Evolutionary conservation across 2,797 vertebrate genomes (phyloP).

Genomic region (Loriculus beryllinus): DNA sequence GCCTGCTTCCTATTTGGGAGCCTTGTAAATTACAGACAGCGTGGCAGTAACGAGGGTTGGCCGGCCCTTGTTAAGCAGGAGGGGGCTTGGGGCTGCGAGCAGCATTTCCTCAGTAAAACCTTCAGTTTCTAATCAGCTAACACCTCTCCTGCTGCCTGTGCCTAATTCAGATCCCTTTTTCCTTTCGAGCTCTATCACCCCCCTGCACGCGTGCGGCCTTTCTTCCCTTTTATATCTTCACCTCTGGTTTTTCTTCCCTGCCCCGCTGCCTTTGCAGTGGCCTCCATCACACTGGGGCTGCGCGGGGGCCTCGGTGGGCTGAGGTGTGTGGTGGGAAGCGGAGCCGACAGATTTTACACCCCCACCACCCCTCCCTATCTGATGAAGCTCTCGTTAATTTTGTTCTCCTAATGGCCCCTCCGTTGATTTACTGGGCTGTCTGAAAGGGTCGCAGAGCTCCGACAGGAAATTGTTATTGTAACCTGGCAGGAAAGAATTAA

Average conservation of each 20-base stretch:
- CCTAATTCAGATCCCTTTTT: constrained; percentile 3
- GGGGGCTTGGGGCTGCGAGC: constrained; percentile 49
- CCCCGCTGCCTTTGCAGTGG: neutral
- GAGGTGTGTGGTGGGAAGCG: neutral
- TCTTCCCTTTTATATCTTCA: neutral
- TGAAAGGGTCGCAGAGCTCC: constrained; percentile 74
- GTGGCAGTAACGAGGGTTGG: constrained; percentile 59
- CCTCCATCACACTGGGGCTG: neutral
- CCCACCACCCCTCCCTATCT: neutral
- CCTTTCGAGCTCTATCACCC: neutral
- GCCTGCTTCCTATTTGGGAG: constrained; percentile 68
- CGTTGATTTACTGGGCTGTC: constrained; percentile 63
- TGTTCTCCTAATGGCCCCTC: constrained; percentile 38
- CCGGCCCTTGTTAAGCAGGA: constrained; percentile 69
- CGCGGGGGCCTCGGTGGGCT: neutral
- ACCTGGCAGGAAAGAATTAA: constrained; percentile 89
- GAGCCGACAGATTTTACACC: constrained; percentile 51
- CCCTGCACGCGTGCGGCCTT: accelerated
- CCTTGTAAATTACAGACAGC: constrained; percentile 68
- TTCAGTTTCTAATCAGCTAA: constrained; percentile 67
- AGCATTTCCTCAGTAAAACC: constrained; percentile 77
- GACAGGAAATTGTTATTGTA: constrained; percentile 93
- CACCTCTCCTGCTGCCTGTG: constrained; percentile 43
- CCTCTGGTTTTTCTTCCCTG: neutral
- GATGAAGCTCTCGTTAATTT: constrained; percentile 58